Percentiles rank a stretch among this genome's conserved stretches.
These are phyloP conservation scores for Lottia scabra DNA, from an alignment of 2,888 invertebrate genomes.

Conservation along the genomic window DNA sequence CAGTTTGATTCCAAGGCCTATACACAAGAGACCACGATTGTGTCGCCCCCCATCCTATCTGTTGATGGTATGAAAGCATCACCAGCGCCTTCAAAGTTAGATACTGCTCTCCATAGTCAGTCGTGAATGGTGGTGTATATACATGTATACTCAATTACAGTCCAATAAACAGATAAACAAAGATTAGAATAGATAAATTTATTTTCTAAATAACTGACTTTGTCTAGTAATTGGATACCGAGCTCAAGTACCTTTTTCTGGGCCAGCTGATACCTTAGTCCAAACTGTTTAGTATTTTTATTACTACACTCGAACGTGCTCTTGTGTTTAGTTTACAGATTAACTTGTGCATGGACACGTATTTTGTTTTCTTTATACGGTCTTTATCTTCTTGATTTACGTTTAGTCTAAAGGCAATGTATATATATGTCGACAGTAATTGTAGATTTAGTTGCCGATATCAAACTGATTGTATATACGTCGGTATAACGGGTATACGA, in stretches of 20 bases:
- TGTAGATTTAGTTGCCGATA: no score
- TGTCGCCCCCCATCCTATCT: no score
- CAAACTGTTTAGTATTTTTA: background rate
- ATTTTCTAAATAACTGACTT: background rate
- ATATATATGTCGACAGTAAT: no score
- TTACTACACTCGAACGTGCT: background rate
- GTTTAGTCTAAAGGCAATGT: background rate
- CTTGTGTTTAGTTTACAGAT: slow-evolving; percentile 1
- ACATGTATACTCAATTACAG: background rate
- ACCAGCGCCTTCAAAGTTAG: no score
- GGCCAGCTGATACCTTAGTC: background rate
- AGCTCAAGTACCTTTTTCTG: background rate
- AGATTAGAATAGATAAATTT: background rate
- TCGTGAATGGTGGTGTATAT: background rate
- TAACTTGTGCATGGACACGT: slow-evolving; percentile 4
- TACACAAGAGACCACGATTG: no score
- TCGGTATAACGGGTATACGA: no score
- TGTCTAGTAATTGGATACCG: background rate
- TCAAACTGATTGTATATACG: no score
- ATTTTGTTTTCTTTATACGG: background rate
- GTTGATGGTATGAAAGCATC: no score
- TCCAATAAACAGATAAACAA: background rate
- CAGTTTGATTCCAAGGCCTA: no score
- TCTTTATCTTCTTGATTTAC: slow-evolving; percentile 2
- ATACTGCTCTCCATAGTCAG: no score